A percentile compares a stretch with the other conserved stretches of the same genome.
Evolutionary conservation across 23 tunicate genomes (phyloP).

Genomic region (Aplidium turbinatum): DNA sequence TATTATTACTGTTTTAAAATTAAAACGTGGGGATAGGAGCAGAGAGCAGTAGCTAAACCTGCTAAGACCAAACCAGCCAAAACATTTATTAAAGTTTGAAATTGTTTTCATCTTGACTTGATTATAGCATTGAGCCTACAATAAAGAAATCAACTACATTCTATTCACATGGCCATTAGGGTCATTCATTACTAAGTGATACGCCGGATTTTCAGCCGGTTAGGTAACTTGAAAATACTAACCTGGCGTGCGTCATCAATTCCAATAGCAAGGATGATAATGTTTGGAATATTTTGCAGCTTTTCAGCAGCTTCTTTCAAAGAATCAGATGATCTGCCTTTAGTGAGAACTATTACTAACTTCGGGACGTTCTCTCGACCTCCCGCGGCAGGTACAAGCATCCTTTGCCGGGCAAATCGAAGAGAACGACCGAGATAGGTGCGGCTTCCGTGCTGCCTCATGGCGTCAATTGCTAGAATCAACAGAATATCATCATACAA

Average conservation of each 20-base stretch:
- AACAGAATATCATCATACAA: no score
- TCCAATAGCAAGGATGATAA: slow-evolving; percentile 53
- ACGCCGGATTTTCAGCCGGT: no score
- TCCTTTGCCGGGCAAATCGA: slow-evolving; percentile 31
- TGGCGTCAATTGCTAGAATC: slow-evolving; percentile 26
- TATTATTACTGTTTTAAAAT: no score
- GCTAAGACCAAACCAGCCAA: no score
- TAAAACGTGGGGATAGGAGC: no score
- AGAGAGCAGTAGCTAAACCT: no score
- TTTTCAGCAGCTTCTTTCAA: slow-evolving; percentile 43
- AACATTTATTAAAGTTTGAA: no score
- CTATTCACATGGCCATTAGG: no score
- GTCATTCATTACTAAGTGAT: no score
- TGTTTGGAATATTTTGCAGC: slow-evolving; percentile 30
- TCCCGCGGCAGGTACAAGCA: slow-evolving; percentile 23
- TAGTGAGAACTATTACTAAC: slow-evolving; percentile 50
- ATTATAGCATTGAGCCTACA: no score
- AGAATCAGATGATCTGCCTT: slow-evolving; percentile 43
- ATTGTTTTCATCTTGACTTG: no score
- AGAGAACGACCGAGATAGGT: slow-evolving; percentile 46
- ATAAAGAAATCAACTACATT: no score
- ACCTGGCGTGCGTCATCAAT: slow-evolving; percentile 48
- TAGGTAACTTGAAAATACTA: background rate
- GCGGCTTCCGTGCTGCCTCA: slow-evolving; percentile 24
- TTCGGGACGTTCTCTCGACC: slow-evolving; percentile 60